Conservation (phyloP, 1,140 invertebrate species). For the Dendroctonus ponderosae region DNA sequence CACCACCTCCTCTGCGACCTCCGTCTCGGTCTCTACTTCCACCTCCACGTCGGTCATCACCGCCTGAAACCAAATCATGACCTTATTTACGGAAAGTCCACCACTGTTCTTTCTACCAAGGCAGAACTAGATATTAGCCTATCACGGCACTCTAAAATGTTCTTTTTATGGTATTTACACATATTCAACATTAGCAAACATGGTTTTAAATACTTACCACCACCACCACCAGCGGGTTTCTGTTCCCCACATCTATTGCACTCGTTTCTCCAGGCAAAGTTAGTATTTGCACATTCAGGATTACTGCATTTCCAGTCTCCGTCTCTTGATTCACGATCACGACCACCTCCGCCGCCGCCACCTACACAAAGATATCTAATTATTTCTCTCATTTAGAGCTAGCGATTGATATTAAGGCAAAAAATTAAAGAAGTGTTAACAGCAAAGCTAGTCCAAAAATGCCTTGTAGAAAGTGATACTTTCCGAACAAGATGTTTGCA, state of each 20-base stretch:
- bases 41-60: conserved; percentile 24
- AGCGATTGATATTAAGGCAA: background rate
- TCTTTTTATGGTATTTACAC: conserved; percentile 51
- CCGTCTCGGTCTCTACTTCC: conserved; percentile 30
- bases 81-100: too few relatives aligned
- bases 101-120: conserved; percentile 29
- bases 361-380: conserved; percentile 34
- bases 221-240: conserved; percentile 66
- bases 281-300: conserved; percentile 85
- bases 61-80: conserved; percentile 18
- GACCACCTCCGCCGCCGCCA: conserved; percentile 44
- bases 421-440: too few relatives aligned
- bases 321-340: conserved; percentile 58
- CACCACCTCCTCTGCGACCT: conserved; percentile 47
- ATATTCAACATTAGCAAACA: conserved; percentile 35
- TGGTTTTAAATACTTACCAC: conserved; percentile 44
- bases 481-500: background rate
- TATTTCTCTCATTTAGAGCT: background rate
- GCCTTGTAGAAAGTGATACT: conserved; percentile 1
- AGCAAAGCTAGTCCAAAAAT: conserved; percentile 3
- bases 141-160: too few relatives aligned
- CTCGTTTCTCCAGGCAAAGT: conserved; percentile 91
- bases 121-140: conserved; percentile 45
- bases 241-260: conserved; percentile 84
- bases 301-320: conserved; percentile 88